These are phyloP conservation scores for Apotomis capreana DNA, from an alignment of 2,888 invertebrate species.

Conservation along the genomic window DNA sequence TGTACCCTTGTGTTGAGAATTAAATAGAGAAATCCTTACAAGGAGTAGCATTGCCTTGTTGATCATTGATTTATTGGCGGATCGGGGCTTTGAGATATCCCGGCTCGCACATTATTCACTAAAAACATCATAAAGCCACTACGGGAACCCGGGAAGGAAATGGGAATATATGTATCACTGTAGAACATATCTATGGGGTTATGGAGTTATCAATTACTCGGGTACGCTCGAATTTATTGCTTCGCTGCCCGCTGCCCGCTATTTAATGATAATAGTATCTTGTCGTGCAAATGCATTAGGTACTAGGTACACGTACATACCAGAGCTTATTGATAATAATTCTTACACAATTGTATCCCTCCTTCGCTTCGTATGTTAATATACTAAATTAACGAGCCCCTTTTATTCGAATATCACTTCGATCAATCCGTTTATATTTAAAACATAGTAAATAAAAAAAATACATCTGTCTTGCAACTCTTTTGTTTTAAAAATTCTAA, in stretches of 20 bases:
- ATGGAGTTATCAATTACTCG: slow-evolving; percentile 29
- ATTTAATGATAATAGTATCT: not conserved
- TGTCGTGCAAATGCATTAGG: not conserved
- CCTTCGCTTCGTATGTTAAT: too few species aligned
- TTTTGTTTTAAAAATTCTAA: too few species aligned
- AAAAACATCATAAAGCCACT: slow-evolving; percentile 68
- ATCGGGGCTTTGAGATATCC: slow-evolving; percentile 67
- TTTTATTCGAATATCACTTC: too few species aligned
- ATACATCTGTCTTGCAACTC: too few species aligned
- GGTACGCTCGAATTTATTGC: not conserved
- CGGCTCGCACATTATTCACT: slow-evolving; percentile 71
- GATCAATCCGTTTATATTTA: too few species aligned
- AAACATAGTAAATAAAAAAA: too few species aligned
- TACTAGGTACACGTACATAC: not conserved
- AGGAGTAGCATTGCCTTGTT: slow-evolving; percentile 54
- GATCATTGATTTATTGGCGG: slow-evolving; percentile 74
- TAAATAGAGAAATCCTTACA: slow-evolving; percentile 32
- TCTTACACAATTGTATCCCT: too few species aligned
- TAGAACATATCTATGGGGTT: slow-evolving; percentile 12
- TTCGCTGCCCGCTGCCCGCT: not conserved
- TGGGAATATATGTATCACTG: slow-evolving; percentile 59
- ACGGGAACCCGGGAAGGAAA: slow-evolving; percentile 57
- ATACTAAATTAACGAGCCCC: too few species aligned
- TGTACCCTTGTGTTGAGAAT: slow-evolving; percentile 23
- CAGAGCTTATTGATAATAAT: too few species aligned